Evolutionary conservation across 2,888 invertebrate genomes (phyloP).

Genomic region (Falcaria lacertinaria): DNA sequence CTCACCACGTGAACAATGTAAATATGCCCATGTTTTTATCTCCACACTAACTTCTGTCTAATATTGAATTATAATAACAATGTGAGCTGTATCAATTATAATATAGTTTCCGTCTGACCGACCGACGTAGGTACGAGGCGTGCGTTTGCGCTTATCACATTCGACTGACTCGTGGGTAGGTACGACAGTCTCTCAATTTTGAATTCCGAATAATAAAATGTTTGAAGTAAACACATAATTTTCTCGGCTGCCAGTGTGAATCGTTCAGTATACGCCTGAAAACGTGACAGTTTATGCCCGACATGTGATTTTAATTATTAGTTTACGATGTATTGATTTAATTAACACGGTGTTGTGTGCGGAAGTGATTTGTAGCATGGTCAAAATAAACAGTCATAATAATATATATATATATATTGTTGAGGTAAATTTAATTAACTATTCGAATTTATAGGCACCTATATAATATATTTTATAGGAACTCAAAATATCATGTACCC

Average conservation of each 20-base stretch:
- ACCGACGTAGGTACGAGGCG: slow-evolving; percentile 34
- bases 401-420: no score
- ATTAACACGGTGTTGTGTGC: slow-evolving; percentile 5
- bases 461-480: no score
- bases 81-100: slow-evolving; percentile 23
- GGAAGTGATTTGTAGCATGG: not conserved
- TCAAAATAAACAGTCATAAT: no score
- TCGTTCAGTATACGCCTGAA: slow-evolving; percentile 8
- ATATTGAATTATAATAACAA: slow-evolving; percentile 26
- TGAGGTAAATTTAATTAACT: no score
- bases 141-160: slow-evolving; percentile 56
- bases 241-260: slow-evolving; percentile 7
- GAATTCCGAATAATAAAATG: not conserved
- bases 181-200: not conserved
- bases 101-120: slow-evolving; percentile 33
- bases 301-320: slow-evolving; percentile 13
- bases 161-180: not conserved
- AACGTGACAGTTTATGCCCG: slow-evolving; percentile 17
- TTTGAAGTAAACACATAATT: slow-evolving; percentile 6
- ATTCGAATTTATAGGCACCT: no score
- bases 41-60: slow-evolving; percentile 23
- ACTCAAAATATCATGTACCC: no score
- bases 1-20: slow-evolving; percentile 18
- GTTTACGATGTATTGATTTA: slow-evolving; percentile 10
- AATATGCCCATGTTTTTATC: slow-evolving; percentile 30